Evolutionary conservation across 2,797 vertebrate genomes (phyloP), one percentile per base, ranked within the genome.

Genomic region (Chelonia mydas): DNA sequence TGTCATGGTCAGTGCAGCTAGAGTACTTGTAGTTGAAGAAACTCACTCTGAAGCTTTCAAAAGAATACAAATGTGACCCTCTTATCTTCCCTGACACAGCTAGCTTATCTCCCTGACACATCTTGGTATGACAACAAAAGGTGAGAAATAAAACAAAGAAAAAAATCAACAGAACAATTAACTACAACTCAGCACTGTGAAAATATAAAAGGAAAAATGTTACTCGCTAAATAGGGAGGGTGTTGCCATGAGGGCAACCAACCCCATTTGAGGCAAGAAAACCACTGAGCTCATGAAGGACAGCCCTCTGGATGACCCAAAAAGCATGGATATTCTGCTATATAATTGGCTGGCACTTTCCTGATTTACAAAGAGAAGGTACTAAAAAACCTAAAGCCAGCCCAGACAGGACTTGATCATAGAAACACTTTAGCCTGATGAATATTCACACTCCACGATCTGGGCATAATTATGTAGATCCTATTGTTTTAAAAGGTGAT

Each of bases 401-500:
- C 11, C 10, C 25, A 45, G 11, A 76, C 11, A 76, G 41, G 17
- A 76, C 72, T 45, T 27, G 37, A 27, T 76, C 21, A 45, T 23
- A 76, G 25, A 45, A 76, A 76, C 6, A 76, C 41, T 13, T 45
- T 76, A 76, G 11, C 72, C 37, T 41, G 68, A 72, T 37, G 17
- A 72, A 37, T 33, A 76, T 27, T 76, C 25, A 27, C 37, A 27
- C 41, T 76, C 21, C 41, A 76, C 2, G 3, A 45, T 47, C 21
- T n/a, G 19, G 33, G n/a, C 37, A 72, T 72, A 72, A n/a, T 72
- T n/a, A 37, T 72, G 17, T 23, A 19, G n/a, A 10, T 37, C 65
- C n/a, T 37, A 72, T 41, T 92, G 77, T 96, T 92, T 83, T 54
- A 51, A 25, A 94, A 86, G 84, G 87, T 23, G 55, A 94, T 83